Base-by-base conservation (phyloP, 1,140 invertebrate species). In the Papilio aristodemus region DNA sequence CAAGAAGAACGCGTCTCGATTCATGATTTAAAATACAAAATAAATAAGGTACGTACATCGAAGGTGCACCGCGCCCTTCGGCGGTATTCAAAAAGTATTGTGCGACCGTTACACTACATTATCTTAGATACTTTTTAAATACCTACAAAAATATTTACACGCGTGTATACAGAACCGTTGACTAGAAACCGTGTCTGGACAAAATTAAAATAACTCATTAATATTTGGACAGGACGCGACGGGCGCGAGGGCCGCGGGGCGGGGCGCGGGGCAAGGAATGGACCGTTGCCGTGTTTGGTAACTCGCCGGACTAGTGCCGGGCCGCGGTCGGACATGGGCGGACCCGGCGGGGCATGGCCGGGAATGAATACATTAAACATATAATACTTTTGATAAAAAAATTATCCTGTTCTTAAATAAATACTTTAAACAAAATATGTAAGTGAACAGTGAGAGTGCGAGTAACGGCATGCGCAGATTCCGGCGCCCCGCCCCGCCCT, bases 171-270 rank as follows among this genome's bases (percentile, higher is more conserved):
- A 88, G 83, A 85, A 86, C 81, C 81, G 85, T 83, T 90, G 88
- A 91, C 88, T 91, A 91, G 88, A 90, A 85, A 85, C 75, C 81
- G 80, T 83, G 83, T 85, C 83, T 85, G 77, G 79, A 85, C 83
- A 84, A 79, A 78, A 76, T 76, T 78, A 74, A 78, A 75, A 81
- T 78, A 83, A 81, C 79, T 75, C 79, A 78, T 77, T 78, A 84
- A 79, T 75, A 71, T 77, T 80, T 75, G 63, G 79, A 80, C 80
- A 85, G 86, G 83, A 71, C 77, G 72, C 71, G 75, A 32, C 27
- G 6, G 2, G 27, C 6, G 27, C 6, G 27, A 75, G 77, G 71
- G 75, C 69, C 71, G 54, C 67, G 69, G 71, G 71, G 71, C 68
- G 71, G 66, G 71, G 70, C 70, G 70, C 58, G 64, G 79, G 84